Base-by-base conservation (phyloP, 2,888 invertebrate species). In the Drosophila crucigera region DNA sequence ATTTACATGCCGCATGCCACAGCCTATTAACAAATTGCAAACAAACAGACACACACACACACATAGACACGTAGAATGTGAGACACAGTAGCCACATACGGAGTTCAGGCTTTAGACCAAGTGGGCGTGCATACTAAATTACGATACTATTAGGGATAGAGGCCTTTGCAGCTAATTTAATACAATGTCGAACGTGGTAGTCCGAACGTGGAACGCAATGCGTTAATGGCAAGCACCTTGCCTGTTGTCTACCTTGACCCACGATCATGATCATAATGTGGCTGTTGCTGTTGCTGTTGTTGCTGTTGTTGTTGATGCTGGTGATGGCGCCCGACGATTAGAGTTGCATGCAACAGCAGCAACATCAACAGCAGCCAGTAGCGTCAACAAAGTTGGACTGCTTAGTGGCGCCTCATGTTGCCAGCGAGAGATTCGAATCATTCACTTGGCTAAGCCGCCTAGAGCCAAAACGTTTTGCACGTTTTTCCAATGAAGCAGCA, bases 1-100 rank as follows among this genome's bases (percentile, higher is more conserved):
- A 90, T 90, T 88, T 78, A 85, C 85, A 82, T 88, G 86, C 86
- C 73, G 90, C 90, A 86, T 88, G 90, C 86, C 90, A 83, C 89
- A 90, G 73, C 70, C 86, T 76, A 89, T 85, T 87, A 87, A 87
- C 87, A 87, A 87, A 91, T 87, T 87, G 87, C 87, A 83, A 88
- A 87, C 89, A 90, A 86, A 89, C 77, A 70, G 80, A 68, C 67
- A 28, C n/a, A 75, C 69, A 25, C 25, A 52, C 11, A 52, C 14
- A 52, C 30, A 19, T 9, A 31, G 11, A 14, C 50, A 9, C 22
- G 19, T 25, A 73, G 30, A 30, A 30, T 30, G 30, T 30, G 30
- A 30, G 59, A 61, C 69, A 69, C 53, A 54, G 59, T 71, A 69
- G 73, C 55, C 50, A 19, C 50, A 56, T 28, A n/a, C 25, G 30